Base-by-base conservation (phyloP, 30 jellyfish, hydroid and myxozoan genomes). In the Mastigias papua region DNA sequence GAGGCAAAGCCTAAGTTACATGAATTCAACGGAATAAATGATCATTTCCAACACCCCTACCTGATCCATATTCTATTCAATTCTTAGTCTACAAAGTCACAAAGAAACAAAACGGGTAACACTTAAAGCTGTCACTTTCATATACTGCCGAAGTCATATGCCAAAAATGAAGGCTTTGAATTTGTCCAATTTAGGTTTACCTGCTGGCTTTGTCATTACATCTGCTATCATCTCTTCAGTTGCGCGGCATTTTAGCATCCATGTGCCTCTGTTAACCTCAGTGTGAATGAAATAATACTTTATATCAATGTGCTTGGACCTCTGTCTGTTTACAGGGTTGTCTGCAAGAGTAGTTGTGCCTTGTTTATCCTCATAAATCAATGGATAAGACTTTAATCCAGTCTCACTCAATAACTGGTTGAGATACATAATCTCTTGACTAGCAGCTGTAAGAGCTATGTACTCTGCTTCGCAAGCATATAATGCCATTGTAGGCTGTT, bases 221-320 rank as follows among this genome's bases (percentile, higher is more conserved):
- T 80, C 95, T 65, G 95, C 95, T 11, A 87, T 71, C 48, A 42
- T 72, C 67, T 75, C n/a, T n/a, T 46, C 72, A 15, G 92, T 75
- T 21, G 93, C 93, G 42, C 48, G 31, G 70, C 76, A 87, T 11
- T 73, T 76, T 15, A 87, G 85, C 46, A 51, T 87, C 54, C 80
- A 63, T 32, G 32, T 48, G 8, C 93, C 95, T 26, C 68, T 33
- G 33, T 15, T 34, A 29, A 57, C 54, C 63, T 51, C 73, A 22
- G 30, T n/a, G 10, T 65, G 11, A 23, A 78, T 61, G 34, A 78
- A 78, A 51, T 48, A 82, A 57, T 78, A 54, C 64, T 62, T 58
- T 21, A 78, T 25, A 48, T 78, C 80, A 60, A 80, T 80, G 54
- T 62, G 90, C 32, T 80, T 80, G 64, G 27, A 58, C 58, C 69